A percentile compares a stretch with the other conserved stretches of the same genome.
Evolutionary conservation across 2,888 invertebrate species (phyloP).

Genomic region (Scotopteryx bipunctaria): DNA sequence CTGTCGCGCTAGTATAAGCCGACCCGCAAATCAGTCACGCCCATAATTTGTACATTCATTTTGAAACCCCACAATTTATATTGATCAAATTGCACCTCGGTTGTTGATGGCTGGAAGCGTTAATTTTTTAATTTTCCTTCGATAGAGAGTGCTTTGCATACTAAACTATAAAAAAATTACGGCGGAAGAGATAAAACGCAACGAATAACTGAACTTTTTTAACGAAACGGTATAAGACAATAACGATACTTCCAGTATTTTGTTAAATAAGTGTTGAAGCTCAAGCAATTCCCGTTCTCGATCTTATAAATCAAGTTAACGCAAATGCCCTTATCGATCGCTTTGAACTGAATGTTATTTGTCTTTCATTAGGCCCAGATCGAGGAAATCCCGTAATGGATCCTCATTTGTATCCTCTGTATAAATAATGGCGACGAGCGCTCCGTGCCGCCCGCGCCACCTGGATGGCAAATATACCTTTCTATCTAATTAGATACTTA

Average conservation of each 20-base stretch:
- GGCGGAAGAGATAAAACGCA: neutral
- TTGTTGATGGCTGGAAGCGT: neutral
- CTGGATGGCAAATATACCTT: slow-evolving; percentile 58
- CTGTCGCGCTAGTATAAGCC: slow-evolving; percentile 21
- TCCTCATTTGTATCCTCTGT: slow-evolving; percentile 73
- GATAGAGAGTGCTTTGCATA: neutral
- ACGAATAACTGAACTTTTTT: too few relatives aligned
- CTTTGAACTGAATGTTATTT: slow-evolving; percentile 72
- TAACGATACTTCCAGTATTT: too few relatives aligned
- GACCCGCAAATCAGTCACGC: slow-evolving; percentile 27
- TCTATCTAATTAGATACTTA: slow-evolving; percentile 59
- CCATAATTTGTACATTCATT: slow-evolving; percentile 15
- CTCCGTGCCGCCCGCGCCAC: slow-evolving; percentile 53
- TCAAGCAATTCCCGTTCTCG: slow-evolving; percentile 3
- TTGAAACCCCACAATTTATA: slow-evolving; percentile 20
- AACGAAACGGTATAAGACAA: too few relatives aligned
- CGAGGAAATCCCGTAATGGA: slow-evolving; percentile 75
- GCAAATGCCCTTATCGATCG: slow-evolving; percentile 65
- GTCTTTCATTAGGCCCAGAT: slow-evolving; percentile 75
- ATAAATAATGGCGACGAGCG: slow-evolving; percentile 67
- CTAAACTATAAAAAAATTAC: neutral
- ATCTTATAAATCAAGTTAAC: slow-evolving; percentile 58
- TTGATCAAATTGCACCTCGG: slow-evolving; percentile 1
- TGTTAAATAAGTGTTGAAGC: slow-evolving; percentile 35
- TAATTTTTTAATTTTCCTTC: neutral